Base-by-base conservation (phyloP, 2,888 invertebrate genomes). In the Morpho achilles region DNA sequence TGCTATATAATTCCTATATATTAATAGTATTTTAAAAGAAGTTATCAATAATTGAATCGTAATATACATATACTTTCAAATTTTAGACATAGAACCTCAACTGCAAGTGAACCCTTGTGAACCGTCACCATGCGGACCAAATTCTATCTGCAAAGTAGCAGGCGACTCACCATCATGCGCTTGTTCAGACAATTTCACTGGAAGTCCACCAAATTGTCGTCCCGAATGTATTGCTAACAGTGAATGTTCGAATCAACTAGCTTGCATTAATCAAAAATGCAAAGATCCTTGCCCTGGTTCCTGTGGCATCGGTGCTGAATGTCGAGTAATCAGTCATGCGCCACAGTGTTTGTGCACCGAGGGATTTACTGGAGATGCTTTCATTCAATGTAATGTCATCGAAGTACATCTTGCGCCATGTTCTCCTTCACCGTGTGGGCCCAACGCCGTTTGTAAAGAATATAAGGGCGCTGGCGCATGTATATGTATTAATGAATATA, bases 281-380 rank as follows among this genome's bases (percentile, higher is more conserved):
- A 91, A 84, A 75, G 93, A 95, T 73, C 95, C 95, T 7, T 95
- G 95, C 69, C 92, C 92, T 23, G 92, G 93, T 57, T 92, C 92
- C 50, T 95, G 95, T 69, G 95, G 94, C 49, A 87, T 91, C 50
- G 94, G 94, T 73, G 93, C 95, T 2, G 92, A 94, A 67, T 96
- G 96, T 76, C 91, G 92, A 66, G 95, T 94, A 1, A 88, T 95
- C 8, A 95, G 95, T 72, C 96, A 96, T 68, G 91, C 94, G 42
- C 94, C 95, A 23, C 93, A 94, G 79, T 97, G 97, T 77, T 87
- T 93, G 57, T 97, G 97, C 75, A 84, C 91, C 52, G 73, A 86
- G 58, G 92, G 92, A 60, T 94, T 87, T 65, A 91, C 92, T 22
- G 94, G 94, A 58, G 93, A 94, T 82, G 93, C 94, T 32, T 94